Percentiles rank a stretch among this genome's conserved stretches.
Conservation (phyloP, 2,888 invertebrate genomes). For the Drosophila leonis region DNA sequence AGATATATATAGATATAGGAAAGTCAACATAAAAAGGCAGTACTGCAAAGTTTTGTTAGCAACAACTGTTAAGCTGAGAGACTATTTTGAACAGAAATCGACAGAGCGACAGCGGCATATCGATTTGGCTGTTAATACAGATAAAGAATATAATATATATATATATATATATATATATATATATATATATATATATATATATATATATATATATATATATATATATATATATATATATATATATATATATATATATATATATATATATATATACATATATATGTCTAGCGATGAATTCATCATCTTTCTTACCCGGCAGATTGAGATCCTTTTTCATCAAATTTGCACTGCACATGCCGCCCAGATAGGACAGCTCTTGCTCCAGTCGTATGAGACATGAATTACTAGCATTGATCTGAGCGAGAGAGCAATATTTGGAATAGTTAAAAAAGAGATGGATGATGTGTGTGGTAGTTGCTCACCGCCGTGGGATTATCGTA, state of each 20-base stretch:
- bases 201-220: too few species aligned
- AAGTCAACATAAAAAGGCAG: neutral
- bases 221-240: too few species aligned
- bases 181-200: too few species aligned
- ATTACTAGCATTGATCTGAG: slow-evolving; percentile 83
- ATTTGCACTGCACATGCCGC: slow-evolving; percentile 95
- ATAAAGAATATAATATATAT: too few species aligned
- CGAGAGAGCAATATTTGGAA: slow-evolving; percentile 23
- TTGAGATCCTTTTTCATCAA: slow-evolving; percentile 93
- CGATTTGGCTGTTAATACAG: too few species aligned
- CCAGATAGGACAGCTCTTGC: slow-evolving; percentile 95
- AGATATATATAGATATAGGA: neutral
- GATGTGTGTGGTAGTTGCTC: slow-evolving; percentile 22
- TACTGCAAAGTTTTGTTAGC: too few species aligned
- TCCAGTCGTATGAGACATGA: slow-evolving; percentile 89
- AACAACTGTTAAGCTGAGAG: too few species aligned
- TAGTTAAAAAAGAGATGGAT: neutral
- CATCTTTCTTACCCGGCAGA: slow-evolving; percentile 86
- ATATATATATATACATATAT: neutral
- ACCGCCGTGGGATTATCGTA: slow-evolving; percentile 90
- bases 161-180: too few species aligned
- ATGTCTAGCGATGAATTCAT: neutral
- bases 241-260: neutral
- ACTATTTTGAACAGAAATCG: too few species aligned
- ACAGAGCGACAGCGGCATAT: too few species aligned